phyloP scores from a whole-genome alignment of 2,888 invertebrate species.

The Ectropis crepuscularia region DNA sequence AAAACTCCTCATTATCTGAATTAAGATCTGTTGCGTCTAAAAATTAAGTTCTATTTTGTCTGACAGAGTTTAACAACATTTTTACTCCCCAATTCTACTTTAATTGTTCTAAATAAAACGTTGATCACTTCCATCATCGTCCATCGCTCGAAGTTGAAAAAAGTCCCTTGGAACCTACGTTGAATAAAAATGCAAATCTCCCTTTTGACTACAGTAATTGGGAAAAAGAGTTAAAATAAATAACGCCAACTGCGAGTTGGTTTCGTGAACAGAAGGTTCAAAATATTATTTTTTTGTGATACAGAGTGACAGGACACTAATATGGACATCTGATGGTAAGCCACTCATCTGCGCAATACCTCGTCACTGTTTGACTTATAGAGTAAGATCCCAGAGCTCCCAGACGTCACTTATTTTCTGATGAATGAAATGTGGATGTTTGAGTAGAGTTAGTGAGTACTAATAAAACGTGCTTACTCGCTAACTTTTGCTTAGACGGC shows the following conservation, averaged over 20 bases:
- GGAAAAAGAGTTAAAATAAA: constrained; percentile 57
- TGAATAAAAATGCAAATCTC: constrained; percentile 77
- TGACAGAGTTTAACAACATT: constrained; percentile 19
- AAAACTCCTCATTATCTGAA: constrained; percentile 5
- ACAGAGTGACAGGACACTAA: no score
- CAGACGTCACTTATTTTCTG: no score
- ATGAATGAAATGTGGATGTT: no score
- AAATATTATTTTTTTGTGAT: no score
- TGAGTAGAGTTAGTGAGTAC: no score
- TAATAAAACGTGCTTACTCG: no score
- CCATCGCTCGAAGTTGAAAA: constrained; percentile 41
- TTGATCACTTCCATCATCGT: constrained; percentile 44
- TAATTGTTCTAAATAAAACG: constrained; percentile 42
- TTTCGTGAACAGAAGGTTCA: neutral
- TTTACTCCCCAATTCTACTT: constrained; percentile 32
- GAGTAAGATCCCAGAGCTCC: no score
- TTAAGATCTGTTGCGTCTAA: constrained; percentile 13
- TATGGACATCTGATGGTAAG: no score
- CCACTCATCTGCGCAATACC: no score
- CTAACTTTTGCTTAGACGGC: no score
- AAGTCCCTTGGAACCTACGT: constrained; percentile 52
- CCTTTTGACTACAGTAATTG: constrained; percentile 70
- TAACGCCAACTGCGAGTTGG: constrained; percentile 24
- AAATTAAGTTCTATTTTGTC: constrained; percentile 12
- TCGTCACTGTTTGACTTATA: no score